phyloP scores from a whole-genome alignment of 2,797 vertebrate species.

The Gymnopithys bicolor region DNA sequence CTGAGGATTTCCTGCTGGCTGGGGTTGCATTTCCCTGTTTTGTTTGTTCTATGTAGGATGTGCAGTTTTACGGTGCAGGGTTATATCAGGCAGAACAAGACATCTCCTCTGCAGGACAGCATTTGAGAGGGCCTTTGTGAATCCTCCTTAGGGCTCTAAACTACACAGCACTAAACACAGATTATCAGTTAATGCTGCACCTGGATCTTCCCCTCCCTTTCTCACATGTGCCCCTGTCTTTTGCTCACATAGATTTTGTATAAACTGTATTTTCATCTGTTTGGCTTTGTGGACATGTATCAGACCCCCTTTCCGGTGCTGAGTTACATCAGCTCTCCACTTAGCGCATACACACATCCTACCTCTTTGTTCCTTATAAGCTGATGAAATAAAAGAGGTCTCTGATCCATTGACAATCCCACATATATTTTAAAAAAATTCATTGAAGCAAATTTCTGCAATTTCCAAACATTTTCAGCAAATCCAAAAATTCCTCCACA shows the following conservation, averaged over 20 bases:
- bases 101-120: background rate
- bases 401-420: background rate
- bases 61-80: background rate
- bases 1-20: conserved; percentile 66
- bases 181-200: background rate
- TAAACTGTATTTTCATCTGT: background rate
- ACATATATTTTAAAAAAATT: background rate
- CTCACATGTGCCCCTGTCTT: background rate
- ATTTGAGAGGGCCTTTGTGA: background rate
- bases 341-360: background rate
- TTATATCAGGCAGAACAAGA: background rate
- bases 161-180: background rate
- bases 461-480: background rate
- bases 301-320: background rate
- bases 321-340: background rate
- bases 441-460: background rate
- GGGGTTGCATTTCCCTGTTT: background rate
- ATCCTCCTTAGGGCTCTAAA: background rate
- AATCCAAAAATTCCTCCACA: background rate
- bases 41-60: background rate
- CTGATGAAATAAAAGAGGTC: background rate
- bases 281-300: background rate
- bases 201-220: background rate
- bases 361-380: background rate
- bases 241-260: background rate